Evolutionary conservation across 2,797 vertebrate genomes (phyloP).

Genomic region (Pachyuromys duprasi): DNA sequence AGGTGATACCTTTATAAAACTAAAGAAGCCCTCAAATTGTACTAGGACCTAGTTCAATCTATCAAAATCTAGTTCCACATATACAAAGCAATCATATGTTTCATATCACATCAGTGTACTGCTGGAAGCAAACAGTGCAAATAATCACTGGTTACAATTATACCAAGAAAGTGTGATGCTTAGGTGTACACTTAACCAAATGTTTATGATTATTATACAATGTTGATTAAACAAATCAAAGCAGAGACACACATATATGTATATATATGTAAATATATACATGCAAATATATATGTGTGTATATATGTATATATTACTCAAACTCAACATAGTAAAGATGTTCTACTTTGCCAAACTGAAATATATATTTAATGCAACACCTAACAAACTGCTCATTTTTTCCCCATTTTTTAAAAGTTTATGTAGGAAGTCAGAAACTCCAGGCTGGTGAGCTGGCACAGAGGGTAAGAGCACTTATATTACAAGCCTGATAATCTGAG

Average conservation of each 20-base stretch:
- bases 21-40: neutral
- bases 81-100: neutral
- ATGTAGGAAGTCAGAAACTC: neutral
- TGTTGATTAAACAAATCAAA: neutral
- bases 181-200: neutral
- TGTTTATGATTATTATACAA: neutral
- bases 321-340: neutral
- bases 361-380: neutral
- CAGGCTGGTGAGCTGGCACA: neutral
- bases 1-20: neutral
- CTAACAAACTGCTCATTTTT: neutral
- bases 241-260: neutral
- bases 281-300: rapidly evolving
- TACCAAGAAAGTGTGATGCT: neutral
- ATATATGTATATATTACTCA: neutral
- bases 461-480: neutral
- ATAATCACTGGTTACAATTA: neutral
- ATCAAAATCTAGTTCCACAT: neutral
- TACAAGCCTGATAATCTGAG: neutral
- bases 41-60: neutral
- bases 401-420: slow-evolving; percentile 18
- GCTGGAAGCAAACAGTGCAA: neutral
- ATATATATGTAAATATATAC: neutral
- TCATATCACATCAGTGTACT: neutral
- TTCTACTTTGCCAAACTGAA: neutral